Evolutionary conservation across 2,888 invertebrate species (phyloP).

Genomic region (Drosophila anomelani): DNA sequence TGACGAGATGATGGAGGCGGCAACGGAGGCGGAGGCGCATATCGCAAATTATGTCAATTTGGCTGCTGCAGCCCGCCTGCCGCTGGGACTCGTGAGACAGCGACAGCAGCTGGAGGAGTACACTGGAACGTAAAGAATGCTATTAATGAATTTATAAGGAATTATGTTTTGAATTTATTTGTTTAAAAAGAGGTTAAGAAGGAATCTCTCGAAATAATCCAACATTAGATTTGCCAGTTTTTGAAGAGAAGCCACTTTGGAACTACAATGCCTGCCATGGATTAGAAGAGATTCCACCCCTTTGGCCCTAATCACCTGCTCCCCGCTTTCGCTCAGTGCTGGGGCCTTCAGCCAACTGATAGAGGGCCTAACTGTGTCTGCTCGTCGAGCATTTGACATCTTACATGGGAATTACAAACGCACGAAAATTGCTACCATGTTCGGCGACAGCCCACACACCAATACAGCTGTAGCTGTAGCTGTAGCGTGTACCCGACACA

Average conservation of each 20-base stretch:
- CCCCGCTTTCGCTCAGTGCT: slow-evolving; percentile 11
- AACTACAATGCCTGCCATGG: not conserved
- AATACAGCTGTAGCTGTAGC: slow-evolving; percentile 25
- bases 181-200: not conserved
- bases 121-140: not conserved
- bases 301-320: not conserved
- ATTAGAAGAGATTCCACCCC: not conserved
- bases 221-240: too few relatives aligned
- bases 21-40: slow-evolving; percentile 43
- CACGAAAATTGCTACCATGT: slow-evolving; percentile 77
- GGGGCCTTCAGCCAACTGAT: slow-evolving; percentile 33
- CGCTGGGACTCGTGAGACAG: slow-evolving; percentile 45
- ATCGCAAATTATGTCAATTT: slow-evolving; percentile 80
- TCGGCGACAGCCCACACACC: slow-evolving; percentile 57
- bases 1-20: slow-evolving; percentile 19
- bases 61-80: slow-evolving; percentile 54
- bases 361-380: slow-evolving; percentile 47
- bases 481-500: slow-evolving; percentile 20
- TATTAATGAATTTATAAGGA: not conserved
- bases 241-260: not conserved
- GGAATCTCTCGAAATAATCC: not conserved
- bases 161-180: not conserved
- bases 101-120: not conserved
- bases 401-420: slow-evolving; percentile 80
- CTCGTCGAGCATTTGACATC: slow-evolving; percentile 73